These are phyloP conservation scores for Drosophila bocqueti DNA, from an alignment of 1,140 invertebrate species.

Conservation along the genomic window DNA sequence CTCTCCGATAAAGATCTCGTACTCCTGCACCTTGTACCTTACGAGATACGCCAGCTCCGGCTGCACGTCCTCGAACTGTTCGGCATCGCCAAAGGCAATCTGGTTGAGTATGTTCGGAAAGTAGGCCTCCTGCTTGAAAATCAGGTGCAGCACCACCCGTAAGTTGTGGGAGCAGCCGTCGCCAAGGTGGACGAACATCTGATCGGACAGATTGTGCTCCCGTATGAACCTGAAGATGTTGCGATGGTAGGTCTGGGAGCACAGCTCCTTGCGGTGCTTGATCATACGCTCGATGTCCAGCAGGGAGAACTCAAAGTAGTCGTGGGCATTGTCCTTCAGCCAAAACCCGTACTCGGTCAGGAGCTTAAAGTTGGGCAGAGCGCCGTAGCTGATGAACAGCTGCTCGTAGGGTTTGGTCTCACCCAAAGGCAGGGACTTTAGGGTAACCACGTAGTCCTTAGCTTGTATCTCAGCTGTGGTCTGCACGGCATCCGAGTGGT, in stretches of 20 bases:
- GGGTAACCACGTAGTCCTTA: constrained; percentile 73
- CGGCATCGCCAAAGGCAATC: constrained; percentile 75
- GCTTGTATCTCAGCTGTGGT: constrained; percentile 85
- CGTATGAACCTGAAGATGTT: constrained; percentile 86
- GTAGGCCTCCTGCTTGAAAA: constrained; percentile 71
- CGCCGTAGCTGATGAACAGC: constrained; percentile 92
- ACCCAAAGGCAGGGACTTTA: constrained; percentile 86
- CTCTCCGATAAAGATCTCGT: constrained; percentile 49
- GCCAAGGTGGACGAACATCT: constrained; percentile 82
- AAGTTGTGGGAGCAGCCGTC: constrained; percentile 85
- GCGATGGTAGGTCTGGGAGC: constrained; percentile 59
- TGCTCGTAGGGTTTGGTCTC: constrained; percentile 87
- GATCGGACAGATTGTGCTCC: constrained; percentile 85
- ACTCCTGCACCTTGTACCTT: constrained; percentile 66
- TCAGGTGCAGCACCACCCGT: constrained; percentile 84
- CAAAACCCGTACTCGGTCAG: constrained; percentile 92
- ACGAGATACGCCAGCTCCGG: constrained; percentile 60
- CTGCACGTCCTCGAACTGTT: constrained; percentile 64
- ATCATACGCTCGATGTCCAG: constrained; percentile 85
- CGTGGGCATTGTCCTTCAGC: constrained; percentile 87
- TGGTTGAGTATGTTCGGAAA: constrained; percentile 80
- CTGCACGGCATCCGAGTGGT: constrained; percentile 88
- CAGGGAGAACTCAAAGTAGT: constrained; percentile 86
- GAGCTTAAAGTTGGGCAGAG: constrained; percentile 89
- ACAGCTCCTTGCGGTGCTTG: constrained; percentile 68